Evolutionary conservation across 2,797 vertebrate genomes (phyloP), one percentile per base, ranked within the genome.

Genomic region (Picus viridis): DNA sequence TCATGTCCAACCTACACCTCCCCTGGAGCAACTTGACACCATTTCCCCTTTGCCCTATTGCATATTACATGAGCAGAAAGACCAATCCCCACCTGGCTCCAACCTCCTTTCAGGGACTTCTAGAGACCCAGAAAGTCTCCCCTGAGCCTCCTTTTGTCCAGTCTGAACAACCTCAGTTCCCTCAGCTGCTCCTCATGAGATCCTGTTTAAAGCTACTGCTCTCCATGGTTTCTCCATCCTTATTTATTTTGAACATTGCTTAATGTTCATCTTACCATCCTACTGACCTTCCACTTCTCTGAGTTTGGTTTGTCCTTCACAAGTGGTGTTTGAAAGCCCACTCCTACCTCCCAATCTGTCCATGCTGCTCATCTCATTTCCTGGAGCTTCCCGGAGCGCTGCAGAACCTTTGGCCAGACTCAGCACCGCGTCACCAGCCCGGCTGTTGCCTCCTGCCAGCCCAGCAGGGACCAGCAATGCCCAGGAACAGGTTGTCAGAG

Each of bases 321-420:
- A 1, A 69, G 22, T 2, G 16, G 3, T 45, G 30, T 49, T 89
- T 27, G 5, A 82, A 62, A 88, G 51, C 56, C 67, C 36, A 18
- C 0, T 0, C 2, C 2, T 58, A 15, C 39, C 9, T 32, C 30
- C 39, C 0, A 0, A 20, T 58, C 32, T 27, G 27, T 17, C 36
- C 22, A 3, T 75, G 58, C 76, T 39, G 23, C 57, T 62, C 7
- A 4, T 27, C n/a, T 4, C 3, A 0, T 34, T 64, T 6, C 32
- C 10, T 4, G 4, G 58, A 51, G 49, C 49, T 51, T 51, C 49
- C 49, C 23, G 12, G 65, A 92, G 29, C 5, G 4, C 53, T 5
- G 45, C 12, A 11, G 47, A 75, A 74, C 3, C 22, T 71, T 49
- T 5, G 4, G 45, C 73, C 17, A 3, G 57, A 15, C 17, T 26